Conservation (phyloP, 2,888 invertebrate genomes). For the Lamellibrachia satsuma region DNA sequence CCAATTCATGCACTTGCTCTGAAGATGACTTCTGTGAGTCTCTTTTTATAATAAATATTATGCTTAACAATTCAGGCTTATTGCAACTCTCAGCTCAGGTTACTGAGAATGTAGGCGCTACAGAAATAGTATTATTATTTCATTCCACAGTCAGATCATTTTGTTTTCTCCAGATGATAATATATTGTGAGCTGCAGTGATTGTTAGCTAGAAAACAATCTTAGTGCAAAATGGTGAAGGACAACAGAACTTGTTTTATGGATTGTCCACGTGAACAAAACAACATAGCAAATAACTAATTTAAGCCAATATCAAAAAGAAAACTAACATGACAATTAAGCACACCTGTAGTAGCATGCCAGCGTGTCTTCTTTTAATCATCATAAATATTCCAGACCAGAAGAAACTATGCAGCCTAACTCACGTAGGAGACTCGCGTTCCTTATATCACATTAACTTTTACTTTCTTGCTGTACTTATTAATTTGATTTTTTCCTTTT, state of each 20-base stretch:
- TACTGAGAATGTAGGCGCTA: too few relatives aligned
- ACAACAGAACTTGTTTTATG: neutral
- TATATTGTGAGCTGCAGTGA: neutral
- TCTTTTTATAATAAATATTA: too few relatives aligned
- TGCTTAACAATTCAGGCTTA: too few relatives aligned
- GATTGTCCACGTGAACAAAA: neutral
- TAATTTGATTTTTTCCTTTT: too few relatives aligned
- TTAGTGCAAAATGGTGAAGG: neutral
- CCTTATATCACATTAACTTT: too few relatives aligned
- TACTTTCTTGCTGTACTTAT: too few relatives aligned
- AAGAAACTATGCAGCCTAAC: neutral
- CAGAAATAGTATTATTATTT: neutral
- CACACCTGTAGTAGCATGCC: neutral
- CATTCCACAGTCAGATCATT: neutral
- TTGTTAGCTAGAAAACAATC: neutral
- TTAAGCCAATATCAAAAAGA: neutral
- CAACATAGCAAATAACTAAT: neutral
- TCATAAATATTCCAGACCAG: constrained; percentile 10
- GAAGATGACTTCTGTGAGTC: too few relatives aligned
- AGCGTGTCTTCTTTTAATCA: neutral
- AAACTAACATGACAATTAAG: neutral
- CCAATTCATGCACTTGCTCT: too few relatives aligned
- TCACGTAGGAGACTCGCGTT: too few relatives aligned
- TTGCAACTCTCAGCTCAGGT: too few relatives aligned
- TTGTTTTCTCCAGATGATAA: neutral